Evolutionary conservation across 1,140 invertebrate genomes (phyloP), one percentile per base, ranked within the genome.

Genomic region (Temnothorax nylanderi): DNA sequence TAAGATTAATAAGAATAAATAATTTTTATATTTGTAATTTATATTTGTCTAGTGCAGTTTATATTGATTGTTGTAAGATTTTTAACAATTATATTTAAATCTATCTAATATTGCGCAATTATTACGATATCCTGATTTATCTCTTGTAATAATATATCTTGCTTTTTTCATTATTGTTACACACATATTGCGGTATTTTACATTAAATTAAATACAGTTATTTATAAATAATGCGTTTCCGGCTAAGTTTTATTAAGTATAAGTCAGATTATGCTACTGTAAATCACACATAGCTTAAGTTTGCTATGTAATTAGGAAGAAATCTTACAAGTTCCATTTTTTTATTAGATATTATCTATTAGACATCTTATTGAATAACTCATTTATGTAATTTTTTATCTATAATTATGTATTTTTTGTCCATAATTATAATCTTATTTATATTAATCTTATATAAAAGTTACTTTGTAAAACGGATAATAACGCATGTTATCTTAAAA

Each of bases 271-370:
- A 89, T 92, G 88, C 89, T 92, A 88, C 67, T 90, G 85, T 93
- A 94, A 93, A 91, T 91, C 91, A 92, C 89, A 90, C 78, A 92
- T 93, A 92, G 90, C 92, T 91, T 93, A 93, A 93, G 92, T 92
- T 88, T 62, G 75, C 69, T 90, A 89, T 89, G 89, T 80, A 87
- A 87, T 44, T 85, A 87, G 58, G 65, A 93, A 92, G 85, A 90
- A 87, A 88, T 51, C 11, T 72, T 89, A 74, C 81, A 88, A 76
- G 44, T 90, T 62, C 58, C 32, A 72, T 69, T 87, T 75, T 44
- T 87, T 87, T 58, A 78, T 75, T 89, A 80, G 44, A 54, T 76
- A 49, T 78, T 89, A 86, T 64, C 18, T 74, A 85, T 65, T 78
- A 86, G 34, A 71, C 56, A 54, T 37, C 47, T 71, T 69, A 80